These are phyloP conservation scores for Oreochromis grahami DNA, from an alignment of 2,797 vertebrate species.

Conservation along the genomic window DNA sequence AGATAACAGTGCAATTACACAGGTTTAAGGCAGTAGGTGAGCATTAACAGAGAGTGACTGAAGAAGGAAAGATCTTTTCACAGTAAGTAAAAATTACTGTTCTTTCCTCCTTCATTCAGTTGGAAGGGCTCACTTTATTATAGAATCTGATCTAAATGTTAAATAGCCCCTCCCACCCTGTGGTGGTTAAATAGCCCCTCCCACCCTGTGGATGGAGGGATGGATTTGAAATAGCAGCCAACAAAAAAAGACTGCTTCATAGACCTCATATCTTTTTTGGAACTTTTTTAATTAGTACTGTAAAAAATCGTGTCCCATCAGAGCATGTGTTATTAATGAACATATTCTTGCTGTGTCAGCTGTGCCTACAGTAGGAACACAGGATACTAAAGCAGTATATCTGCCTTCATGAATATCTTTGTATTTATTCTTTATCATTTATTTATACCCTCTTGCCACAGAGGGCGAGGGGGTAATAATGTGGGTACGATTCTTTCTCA, in stretches of 20 bases:
- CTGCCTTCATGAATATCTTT: not conserved
- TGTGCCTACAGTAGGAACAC: not conserved
- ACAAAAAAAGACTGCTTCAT: not conserved
- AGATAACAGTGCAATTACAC: too few relatives aligned
- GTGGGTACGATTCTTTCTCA: not conserved
- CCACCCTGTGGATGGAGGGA: not conserved
- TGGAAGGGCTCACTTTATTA: not conserved
- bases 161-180: rapidly evolving
- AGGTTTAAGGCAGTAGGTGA: not conserved
- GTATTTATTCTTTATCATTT: not conserved
- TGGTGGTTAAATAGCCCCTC: not conserved
- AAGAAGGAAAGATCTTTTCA: rapidly evolving
- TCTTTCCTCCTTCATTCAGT: not conserved
- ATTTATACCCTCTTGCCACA: not conserved
- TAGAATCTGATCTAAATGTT: not conserved
- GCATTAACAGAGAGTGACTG: not conserved
- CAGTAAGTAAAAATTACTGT: not conserved
- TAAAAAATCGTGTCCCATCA: not conserved
- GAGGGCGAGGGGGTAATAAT: not conserved
- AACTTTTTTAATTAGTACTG: not conserved
- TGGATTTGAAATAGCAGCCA: not conserved
- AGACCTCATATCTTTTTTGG: not conserved
- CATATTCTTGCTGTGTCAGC: rapidly evolving
- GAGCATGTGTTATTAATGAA: not conserved
- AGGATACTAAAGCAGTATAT: not conserved